phyloP scores from a whole-genome alignment of 2,888 invertebrate species.

The Oeneis ivallda region DNA sequence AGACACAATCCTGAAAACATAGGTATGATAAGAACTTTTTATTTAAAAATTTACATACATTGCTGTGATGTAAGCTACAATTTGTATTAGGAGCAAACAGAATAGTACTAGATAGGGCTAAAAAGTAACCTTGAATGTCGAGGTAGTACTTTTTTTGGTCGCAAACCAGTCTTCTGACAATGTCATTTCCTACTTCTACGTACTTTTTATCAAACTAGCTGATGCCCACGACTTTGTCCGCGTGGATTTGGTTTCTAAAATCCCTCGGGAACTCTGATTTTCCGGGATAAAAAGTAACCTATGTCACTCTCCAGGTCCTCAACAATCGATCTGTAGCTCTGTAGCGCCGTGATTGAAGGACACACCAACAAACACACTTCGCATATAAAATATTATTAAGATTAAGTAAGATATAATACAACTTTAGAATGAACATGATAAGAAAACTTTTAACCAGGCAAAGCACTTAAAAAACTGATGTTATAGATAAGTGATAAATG shows the following conservation, averaged over 20 bases:
- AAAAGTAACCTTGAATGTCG: conserved; percentile 11
- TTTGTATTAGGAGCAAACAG: no score
- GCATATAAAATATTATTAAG: no score
- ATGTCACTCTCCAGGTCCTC: no score
- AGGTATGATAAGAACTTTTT: conserved; percentile 4
- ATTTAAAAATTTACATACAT: background rate
- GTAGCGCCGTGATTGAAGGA: no score
- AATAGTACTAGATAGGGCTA: background rate
- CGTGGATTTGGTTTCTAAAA: no score
- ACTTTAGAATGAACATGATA: conserved; percentile 20
- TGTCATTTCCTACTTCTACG: background rate
- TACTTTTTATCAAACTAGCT: conserved; percentile 1
- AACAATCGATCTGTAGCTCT: no score
- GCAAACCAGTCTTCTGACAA: background rate
- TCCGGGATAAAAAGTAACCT: no score
- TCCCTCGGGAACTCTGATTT: no score
- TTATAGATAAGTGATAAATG: background rate
- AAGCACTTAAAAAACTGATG: background rate
- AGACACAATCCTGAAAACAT: conserved; percentile 89
- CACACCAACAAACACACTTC: no score
- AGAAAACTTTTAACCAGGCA: background rate
- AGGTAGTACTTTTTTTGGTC: background rate
- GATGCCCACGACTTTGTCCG: no score
- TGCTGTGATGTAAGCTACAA: no score
- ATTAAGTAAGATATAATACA: conserved; percentile 10